These are phyloP conservation scores for Chymomyza fuscimana DNA, from an alignment of 2,888 invertebrate species.

Conservation along the genomic window DNA sequence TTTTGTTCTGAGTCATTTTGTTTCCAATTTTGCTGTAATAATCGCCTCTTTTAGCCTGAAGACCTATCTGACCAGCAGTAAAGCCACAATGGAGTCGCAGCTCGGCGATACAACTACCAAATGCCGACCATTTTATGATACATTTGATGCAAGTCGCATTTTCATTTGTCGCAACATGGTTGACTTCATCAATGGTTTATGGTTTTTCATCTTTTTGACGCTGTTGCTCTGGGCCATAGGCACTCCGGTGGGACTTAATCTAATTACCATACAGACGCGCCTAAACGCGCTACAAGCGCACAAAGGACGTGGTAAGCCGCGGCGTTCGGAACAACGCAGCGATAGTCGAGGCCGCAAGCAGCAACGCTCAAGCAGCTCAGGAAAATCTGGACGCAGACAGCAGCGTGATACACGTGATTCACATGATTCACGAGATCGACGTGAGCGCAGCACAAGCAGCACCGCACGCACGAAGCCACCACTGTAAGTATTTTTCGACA, in stretches of 20 bases:
- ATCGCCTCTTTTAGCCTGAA: slow-evolving; percentile 80
- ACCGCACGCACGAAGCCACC: slow-evolving; percentile 53
- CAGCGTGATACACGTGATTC: not conserved
- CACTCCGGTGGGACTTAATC: slow-evolving; percentile 83
- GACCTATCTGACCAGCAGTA: slow-evolving; percentile 85
- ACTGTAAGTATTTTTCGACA: slow-evolving; percentile 57
- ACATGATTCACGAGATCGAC: not conserved
- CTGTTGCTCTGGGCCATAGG: slow-evolving; percentile 82
- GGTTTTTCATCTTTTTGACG: slow-evolving; percentile 84
- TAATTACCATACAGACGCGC: slow-evolving; percentile 79
- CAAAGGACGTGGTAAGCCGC: slow-evolving; percentile 36
- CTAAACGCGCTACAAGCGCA: slow-evolving; percentile 64
- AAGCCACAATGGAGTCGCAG: slow-evolving; percentile 84
- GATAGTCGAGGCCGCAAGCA: slow-evolving; percentile 49
- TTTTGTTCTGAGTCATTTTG: not conserved
- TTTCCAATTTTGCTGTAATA: not conserved
- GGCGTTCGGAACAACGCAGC: slow-evolving; percentile 18
- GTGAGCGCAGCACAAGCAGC: slow-evolving; percentile 70
- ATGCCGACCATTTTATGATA: slow-evolving; percentile 87
- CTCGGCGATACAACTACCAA: slow-evolving; percentile 84
- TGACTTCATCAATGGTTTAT: slow-evolving; percentile 83
- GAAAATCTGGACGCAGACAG: slow-evolving; percentile 32
- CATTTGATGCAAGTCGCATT: slow-evolving; percentile 84
- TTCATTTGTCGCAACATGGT: slow-evolving; percentile 78
- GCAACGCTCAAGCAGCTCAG: slow-evolving; percentile 49